Conservation (phyloP, 2,797 vertebrate species). For the Notolepis coatsorum region DNA sequence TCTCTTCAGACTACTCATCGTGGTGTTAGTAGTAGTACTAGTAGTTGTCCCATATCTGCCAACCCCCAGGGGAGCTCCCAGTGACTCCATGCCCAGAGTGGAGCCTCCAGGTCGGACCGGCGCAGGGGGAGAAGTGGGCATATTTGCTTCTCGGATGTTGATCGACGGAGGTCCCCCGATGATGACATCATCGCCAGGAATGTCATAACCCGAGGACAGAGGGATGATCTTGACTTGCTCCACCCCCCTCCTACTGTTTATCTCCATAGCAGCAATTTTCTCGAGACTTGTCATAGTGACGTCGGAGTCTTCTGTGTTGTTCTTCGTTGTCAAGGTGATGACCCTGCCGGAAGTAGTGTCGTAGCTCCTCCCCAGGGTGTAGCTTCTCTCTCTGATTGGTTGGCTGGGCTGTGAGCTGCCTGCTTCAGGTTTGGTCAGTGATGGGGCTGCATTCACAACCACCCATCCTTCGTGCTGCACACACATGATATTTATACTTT, state of each 20-base stretch:
- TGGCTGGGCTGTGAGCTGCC: constrained; percentile 50
- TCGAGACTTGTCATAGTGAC: constrained; percentile 8
- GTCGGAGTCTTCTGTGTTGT: constrained; percentile 28
- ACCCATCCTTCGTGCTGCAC: constrained; percentile 70
- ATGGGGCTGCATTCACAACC: constrained; percentile 38
- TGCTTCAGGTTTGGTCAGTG: constrained; percentile 78
- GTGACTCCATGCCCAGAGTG: too few relatives aligned
- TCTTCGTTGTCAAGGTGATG: constrained; percentile 83
- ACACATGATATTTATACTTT: constrained; percentile 48
- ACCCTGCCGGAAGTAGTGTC: constrained; percentile 87
- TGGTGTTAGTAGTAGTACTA: too few relatives aligned
- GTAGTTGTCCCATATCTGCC: too few relatives aligned
- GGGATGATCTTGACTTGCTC: constrained; percentile 66
- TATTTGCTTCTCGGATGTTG: constrained; percentile 84
- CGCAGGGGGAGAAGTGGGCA: constrained; percentile 66
- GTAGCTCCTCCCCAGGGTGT: constrained; percentile 87
- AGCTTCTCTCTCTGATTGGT: constrained; percentile 81
- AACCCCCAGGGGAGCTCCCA: too few relatives aligned
- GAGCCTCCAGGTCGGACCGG: too few relatives aligned
- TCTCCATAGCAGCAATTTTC: neutral
- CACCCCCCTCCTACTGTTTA: neutral
- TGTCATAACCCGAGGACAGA: constrained; percentile 67
- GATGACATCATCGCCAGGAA: constrained; percentile 60
- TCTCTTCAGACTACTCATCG: too few relatives aligned
- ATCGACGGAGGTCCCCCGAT: constrained; percentile 66